Evolutionary conservation across 1,140 invertebrate genomes (phyloP), one percentile per base, ranked within the genome.

Genomic region (Atta cephalotes): DNA sequence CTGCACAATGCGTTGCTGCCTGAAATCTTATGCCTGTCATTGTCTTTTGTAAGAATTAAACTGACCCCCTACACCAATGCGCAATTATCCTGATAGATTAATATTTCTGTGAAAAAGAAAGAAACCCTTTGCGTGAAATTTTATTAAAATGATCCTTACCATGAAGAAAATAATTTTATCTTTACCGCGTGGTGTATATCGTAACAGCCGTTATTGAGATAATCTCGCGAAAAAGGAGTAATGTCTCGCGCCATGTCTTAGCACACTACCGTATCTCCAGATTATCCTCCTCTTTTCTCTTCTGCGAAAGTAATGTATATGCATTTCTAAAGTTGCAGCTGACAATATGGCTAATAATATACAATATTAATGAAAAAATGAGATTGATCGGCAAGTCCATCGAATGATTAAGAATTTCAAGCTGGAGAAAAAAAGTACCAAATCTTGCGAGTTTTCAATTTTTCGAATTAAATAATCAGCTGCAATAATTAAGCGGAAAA

Each of bases 1-100:
- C 53, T 72, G 31, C 35, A 66, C 78, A 31, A 56, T 71, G 14
- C 28, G 28, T 21, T 35, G 63, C 45, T 14, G 63, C 51, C 16
- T 58, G 79, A 81, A 81, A 81, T 58, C 79, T 80, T 49, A 9
- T 10, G 2, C 7, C 7, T 28, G 31, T 28, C 35, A 31, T 39
- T n/a, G 12, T 18, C 79, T 81, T 65, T 58, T 81, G 45, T 71
- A 72, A 53, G 9, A 82, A 82, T 82, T 72, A 82, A 82, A 60
- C 10, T 21, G 5, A 14, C 12, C 18, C 53, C 35, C 18, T 82
- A 72, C 79, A 66, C 53, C 79, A 82, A 72, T 82, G 79, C 39
- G 6, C 35, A 53, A 72, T 80, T 82, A 82, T 82, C 39, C 10
- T 3, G 66, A 60, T 16, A 28, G 53, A 72, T 80, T 60, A 82